phyloP scores from a whole-genome alignment of 2,888 invertebrate species.

The Erynnis tages region DNA sequence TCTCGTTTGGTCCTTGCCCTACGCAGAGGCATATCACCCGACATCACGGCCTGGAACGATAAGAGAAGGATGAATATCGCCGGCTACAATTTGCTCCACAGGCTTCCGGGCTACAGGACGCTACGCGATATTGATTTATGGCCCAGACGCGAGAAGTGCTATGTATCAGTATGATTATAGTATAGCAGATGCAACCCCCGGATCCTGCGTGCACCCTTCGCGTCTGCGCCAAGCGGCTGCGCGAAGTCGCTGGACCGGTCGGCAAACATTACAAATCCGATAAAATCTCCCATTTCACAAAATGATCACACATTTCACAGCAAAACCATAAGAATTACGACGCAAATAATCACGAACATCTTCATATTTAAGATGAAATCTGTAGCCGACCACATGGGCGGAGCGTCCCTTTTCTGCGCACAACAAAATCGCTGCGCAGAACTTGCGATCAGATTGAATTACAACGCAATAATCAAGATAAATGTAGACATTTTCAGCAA shows the following conservation, averaged over 20 bases:
- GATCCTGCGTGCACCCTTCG: neutral
- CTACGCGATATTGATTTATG: neutral
- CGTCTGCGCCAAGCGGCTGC: neutral
- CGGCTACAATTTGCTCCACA: neutral
- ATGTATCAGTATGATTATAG: neutral
- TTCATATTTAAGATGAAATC: too few species aligned
- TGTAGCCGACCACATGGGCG: too few species aligned
- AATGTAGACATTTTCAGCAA: too few species aligned
- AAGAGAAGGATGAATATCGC: too few species aligned
- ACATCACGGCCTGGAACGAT: neutral
- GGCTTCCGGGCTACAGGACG: neutral
- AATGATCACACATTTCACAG: too few species aligned
- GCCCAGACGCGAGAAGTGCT: neutral
- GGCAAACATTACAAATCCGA: neutral
- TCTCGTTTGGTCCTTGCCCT: slow-evolving; percentile 1
- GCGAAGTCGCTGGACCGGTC: neutral
- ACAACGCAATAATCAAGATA: neutral
- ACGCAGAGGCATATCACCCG: neutral
- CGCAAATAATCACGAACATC: too few species aligned
- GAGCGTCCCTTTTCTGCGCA: neutral
- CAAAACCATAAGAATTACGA: too few species aligned
- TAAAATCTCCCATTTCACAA: neutral
- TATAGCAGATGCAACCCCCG: neutral
- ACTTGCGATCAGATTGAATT: neutral
- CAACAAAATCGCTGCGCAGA: neutral